Evolutionary conservation across 2,888 invertebrate genomes (phyloP), one percentile per base, ranked within the genome.

Genomic region (Tipula helvola): DNA sequence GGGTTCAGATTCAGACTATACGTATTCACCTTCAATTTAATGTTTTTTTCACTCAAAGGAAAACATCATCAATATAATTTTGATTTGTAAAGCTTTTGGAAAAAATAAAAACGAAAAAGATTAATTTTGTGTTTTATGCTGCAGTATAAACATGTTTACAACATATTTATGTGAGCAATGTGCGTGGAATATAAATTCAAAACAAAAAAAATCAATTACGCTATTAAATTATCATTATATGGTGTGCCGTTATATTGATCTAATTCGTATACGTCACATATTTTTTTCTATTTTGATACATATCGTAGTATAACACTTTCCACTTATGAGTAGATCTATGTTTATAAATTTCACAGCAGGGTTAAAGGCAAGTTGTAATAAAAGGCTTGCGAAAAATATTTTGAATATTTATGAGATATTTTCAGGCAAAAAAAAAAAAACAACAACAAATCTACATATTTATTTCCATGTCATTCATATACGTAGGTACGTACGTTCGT

Each of bases 361-460:
- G 71, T 71, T 71, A 71, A 71, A 71, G 28, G 71, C 71, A 71
- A 71, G 13, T 71, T 71, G 71, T 71, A 71, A 71, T 71, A 71
- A 71, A 28, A 71, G 28, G 71, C 28, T 71, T 28, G 28, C 28
- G 28, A 28, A 71, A 71, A 28, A 71, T 71, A 71, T 71, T 71
- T 71, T 71, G 71, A 71, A 71, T 71, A 71, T 71, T 71, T 71
- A 71, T 71, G 71, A 71, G 71, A 71, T 71, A 71, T 71, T 71
- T 71, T 71, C 71, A 71, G 71, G 71, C 71, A 28, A 28, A 28
- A 71, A 71, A 71, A 28, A 71, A 71, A 71, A 39, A 52, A 28
- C 10, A 71, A 71, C 18, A 71, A 1, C n/a, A 52, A 52, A 52
- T 52, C 52, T 52, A 52, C 52, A 52, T 52, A 57, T 28, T 7